Conservation (phyloP, 2,113 vertebrate species). For the Hippolais icterina region DNA sequence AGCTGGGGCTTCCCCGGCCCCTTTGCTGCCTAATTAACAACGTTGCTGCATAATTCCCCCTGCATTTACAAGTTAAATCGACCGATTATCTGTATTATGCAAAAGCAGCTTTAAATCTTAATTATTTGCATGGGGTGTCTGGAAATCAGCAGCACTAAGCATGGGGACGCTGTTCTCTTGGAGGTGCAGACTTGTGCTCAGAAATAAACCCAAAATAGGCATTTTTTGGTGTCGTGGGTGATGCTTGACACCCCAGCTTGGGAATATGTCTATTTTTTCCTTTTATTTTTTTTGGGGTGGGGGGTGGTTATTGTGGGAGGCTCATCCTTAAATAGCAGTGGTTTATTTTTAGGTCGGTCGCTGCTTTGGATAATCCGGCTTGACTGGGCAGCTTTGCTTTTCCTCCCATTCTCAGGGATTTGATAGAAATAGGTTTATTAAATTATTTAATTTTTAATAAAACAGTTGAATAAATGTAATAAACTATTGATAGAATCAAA, state of each 20-base stretch:
- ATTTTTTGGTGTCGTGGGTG: neutral
- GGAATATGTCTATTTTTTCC: neutral
- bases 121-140: neutral
- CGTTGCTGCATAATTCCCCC: neutral
- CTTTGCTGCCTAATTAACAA: neutral
- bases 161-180: neutral
- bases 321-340: neutral
- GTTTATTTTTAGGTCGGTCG: constrained; percentile 4
- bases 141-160: neutral
- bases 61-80: constrained; percentile 24
- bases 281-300: neutral
- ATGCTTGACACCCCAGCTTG: neutral
- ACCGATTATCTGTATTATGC: neutral
- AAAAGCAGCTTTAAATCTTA: neutral
- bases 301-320: neutral
- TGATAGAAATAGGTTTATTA: neutral
- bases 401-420: neutral
- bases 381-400: constrained; percentile 15
- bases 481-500: neutral
- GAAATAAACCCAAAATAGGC: neutral
- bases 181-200: neutral
- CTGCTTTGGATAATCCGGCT: constrained; percentile 24
- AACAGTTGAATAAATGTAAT: neutral
- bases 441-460: neutral
- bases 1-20: neutral